Evolutionary conservation across 2,888 invertebrate genomes (phyloP), one percentile per base, ranked within the genome.

Genomic region (Ceriagrion tenellum): DNA sequence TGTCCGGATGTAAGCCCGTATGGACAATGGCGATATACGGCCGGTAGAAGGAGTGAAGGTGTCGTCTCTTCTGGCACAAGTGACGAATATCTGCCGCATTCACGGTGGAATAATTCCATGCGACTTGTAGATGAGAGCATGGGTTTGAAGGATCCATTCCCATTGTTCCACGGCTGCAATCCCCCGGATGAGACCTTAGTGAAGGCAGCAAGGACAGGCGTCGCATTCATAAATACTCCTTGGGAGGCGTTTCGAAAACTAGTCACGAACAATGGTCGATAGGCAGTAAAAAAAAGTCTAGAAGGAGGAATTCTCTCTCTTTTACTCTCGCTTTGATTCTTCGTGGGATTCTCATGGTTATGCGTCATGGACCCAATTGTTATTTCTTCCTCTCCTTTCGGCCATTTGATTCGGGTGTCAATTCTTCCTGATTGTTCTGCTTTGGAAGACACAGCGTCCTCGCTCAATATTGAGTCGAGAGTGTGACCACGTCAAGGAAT

Each of bases 151-250:
- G 81, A 81, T 35, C 30, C 81, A 35, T 81, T 81, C 63, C 91
- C 69, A 93, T 93, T 93, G 93, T 93, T 74, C n/a, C 69, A 26
- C 93, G 93, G 63, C n/a, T 93, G 93, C 93, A 63, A 74, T 63
- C 91, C 91, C 26, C 59, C 35, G 81, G 81, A 81, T 81, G 81
- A 81, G 81, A 13, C 81, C 81, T 81, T 35, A 81, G 81, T 63
- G 40, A 47, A 74, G 47, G 93, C 91, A 59, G 40, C 91, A 47
- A 69, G 69, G 47, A 74, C 93, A 93, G 69, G 47, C 93, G 69
- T 93, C 93, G 93, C 63, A 93, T 93, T 93, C 93, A 93, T 93
- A 93, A 93, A 93, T 74, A 93, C 93, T 40, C 63, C n/a, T 93
- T 10, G 26, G 93, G 26, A 26, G 91, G 63, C 6, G 91, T 93